Evolutionary conservation across 2,797 vertebrate genomes (phyloP).

Genomic region (Fringilla coelebs): DNA sequence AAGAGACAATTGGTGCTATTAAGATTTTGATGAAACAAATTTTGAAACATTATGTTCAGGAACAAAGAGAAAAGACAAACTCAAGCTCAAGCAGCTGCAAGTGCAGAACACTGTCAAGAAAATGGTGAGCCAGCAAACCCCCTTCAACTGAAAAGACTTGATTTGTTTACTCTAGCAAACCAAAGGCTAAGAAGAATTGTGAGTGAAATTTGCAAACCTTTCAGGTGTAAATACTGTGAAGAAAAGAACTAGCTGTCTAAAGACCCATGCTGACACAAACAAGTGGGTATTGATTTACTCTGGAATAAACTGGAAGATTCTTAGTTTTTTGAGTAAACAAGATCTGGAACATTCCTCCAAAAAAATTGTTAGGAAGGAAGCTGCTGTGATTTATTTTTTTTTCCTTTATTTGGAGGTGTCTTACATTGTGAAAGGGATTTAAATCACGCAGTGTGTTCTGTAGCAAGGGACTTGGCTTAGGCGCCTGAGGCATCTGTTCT

Average conservation of each 20-base stretch:
- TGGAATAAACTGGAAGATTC: not conserved
- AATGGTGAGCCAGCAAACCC: not conserved
- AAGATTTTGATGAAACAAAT: not conserved
- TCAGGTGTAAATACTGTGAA: not conserved
- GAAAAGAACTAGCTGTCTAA: not conserved
- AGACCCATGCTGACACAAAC: not conserved
- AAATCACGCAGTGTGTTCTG: not conserved
- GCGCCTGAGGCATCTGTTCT: not conserved
- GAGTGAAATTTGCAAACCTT: not conserved
- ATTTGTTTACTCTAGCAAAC: not conserved
- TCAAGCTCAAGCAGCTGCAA: not conserved
- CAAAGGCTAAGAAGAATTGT: not conserved
- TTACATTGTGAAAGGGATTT: not conserved
- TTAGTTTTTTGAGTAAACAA: not conserved
- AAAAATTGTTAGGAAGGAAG: not conserved
- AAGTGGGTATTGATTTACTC: not conserved
- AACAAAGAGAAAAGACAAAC: not conserved
- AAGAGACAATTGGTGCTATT: not conserved
- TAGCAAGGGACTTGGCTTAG: not conserved
- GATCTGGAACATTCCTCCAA: not conserved
- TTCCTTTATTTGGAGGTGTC: not conserved
- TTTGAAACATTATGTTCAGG: not conserved
- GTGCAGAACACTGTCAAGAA: not conserved
- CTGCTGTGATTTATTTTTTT: not conserved
- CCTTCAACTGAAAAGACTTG: not conserved